phyloP scores from a whole-genome alignment of 2,888 invertebrate genomes.

The Leptothorax acervorum region DNA sequence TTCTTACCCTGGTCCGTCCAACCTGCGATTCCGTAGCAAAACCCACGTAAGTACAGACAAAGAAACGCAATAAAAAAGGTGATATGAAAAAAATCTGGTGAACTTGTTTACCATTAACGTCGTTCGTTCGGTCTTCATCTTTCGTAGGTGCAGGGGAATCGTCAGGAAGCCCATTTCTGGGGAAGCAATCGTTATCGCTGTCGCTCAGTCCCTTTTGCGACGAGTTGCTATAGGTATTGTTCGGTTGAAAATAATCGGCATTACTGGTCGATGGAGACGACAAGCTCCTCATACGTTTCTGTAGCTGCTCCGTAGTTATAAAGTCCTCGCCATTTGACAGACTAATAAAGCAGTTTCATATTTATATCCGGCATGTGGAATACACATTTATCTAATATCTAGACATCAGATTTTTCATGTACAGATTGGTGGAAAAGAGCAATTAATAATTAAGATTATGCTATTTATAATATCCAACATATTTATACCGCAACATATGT shows the following conservation, averaged over 20 bases:
- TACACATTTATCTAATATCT: background rate
- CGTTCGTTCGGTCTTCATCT: constrained; percentile 72
- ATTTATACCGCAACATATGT: too few relatives aligned
- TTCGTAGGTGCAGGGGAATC: constrained; percentile 66
- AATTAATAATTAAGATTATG: too few relatives aligned
- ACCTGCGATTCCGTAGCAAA: constrained; percentile 64
- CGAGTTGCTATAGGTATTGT: constrained; percentile 61
- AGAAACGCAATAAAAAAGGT: background rate
- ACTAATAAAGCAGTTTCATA: constrained; percentile 84
- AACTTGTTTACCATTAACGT: constrained; percentile 73
- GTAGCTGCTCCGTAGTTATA: constrained; percentile 94
- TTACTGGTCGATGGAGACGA: constrained; percentile 72
- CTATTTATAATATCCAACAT: too few relatives aligned
- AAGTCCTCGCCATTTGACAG: constrained; percentile 95
- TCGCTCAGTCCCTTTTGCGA: constrained; percentile 75
- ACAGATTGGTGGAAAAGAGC: too few relatives aligned
- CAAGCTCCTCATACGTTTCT: constrained; percentile 90
- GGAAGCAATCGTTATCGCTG: constrained; percentile 70
- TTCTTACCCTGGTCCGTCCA: constrained; percentile 86
- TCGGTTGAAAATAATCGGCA: constrained; percentile 57
- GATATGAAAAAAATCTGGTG: background rate
- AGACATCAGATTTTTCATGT: background rate
- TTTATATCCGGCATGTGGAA: constrained; percentile 4
- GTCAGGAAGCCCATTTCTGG: constrained; percentile 76
- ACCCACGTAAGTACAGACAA: background rate